Percentiles rank a stretch among this genome's conserved stretches.
Evolutionary conservation across 2,888 invertebrate species (phyloP).

Genomic region (Drosophila gaucha): DNA sequence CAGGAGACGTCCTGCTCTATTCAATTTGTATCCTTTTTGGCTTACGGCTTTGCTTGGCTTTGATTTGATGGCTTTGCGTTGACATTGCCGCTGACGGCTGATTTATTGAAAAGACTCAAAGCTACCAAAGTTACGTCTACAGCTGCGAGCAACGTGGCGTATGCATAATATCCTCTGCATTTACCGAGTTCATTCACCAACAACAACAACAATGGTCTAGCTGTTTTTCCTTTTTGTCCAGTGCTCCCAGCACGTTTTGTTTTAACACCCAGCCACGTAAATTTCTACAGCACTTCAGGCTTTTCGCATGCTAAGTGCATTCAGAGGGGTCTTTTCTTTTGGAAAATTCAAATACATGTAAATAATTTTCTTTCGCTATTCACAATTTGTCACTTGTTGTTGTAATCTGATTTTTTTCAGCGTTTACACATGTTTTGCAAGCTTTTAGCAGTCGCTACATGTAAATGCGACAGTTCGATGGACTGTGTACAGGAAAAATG

Average conservation of each 20-base stretch:
- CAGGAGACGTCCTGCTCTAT: conserved; percentile 41
- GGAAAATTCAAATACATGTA: conserved; percentile 12
- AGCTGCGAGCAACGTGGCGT: conserved; percentile 21
- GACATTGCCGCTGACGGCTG: conserved; percentile 59
- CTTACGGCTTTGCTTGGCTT: conserved; percentile 37
- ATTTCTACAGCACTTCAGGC: conserved; percentile 8
- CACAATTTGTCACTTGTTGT: conserved; percentile 16
- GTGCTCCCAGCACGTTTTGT: conserved; percentile 20
- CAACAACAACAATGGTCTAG: conserved; percentile 10
- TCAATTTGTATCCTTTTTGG: conserved; percentile 63
- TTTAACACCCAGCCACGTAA: conserved; percentile 10
- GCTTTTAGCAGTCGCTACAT: not conserved
- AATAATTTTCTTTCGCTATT: conserved; percentile 19
- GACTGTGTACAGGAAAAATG: not conserved
- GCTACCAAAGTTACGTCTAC: conserved; percentile 15
- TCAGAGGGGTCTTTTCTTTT: not conserved
- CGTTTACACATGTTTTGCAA: conserved; percentile 11
- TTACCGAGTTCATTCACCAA: conserved; percentile 42
- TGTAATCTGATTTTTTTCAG: conserved; percentile 4
- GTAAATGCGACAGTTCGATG: conserved; percentile 10
- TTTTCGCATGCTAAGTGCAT: conserved; percentile 17
- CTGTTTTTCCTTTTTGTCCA: not conserved
- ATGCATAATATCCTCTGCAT: conserved; percentile 47
- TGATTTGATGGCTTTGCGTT: conserved; percentile 65
- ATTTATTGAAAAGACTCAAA: conserved; percentile 61